These are phyloP conservation scores for Ctenopoma multispine DNA, from an alignment of 2,797 vertebrate species.

Conservation along the genomic window DNA sequence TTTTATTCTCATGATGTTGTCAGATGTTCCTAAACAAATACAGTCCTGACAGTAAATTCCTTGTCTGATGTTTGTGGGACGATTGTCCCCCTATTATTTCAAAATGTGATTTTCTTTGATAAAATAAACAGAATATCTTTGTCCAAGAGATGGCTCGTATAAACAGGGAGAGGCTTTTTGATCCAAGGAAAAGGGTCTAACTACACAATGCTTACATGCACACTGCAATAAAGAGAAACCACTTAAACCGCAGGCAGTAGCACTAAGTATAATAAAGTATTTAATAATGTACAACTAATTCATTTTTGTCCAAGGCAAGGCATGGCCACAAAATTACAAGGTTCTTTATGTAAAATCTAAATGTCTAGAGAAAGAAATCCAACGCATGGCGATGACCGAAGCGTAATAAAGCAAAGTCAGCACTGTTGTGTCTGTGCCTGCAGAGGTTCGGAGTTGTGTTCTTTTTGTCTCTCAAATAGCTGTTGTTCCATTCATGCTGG, in stretches of 20 bases:
- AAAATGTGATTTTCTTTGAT: constrained; percentile 9
- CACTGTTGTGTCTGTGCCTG: constrained; percentile 20
- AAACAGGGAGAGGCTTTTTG: constrained; percentile 27
- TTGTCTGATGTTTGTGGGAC: constrained; percentile 8
- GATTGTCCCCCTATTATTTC: too few relatives aligned
- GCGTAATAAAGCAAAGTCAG: constrained; percentile 23
- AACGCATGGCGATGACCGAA: constrained; percentile 15
- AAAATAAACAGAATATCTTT: constrained; percentile 16
- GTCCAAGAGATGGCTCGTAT: constrained; percentile 8
- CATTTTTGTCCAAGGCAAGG: constrained; percentile 58
- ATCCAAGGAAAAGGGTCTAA: constrained; percentile 55
- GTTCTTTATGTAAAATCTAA: constrained; percentile 37
- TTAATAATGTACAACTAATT: constrained; percentile 55
- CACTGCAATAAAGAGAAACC: constrained; percentile 48
- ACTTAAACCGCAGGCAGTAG: constrained; percentile 57
- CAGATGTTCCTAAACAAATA: constrained; percentile 6
- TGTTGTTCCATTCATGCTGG: constrained; percentile 65
- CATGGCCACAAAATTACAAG: constrained; percentile 53
- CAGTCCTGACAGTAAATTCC: not conserved
- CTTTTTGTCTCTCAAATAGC: constrained; percentile 78
- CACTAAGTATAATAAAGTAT: constrained; percentile 42
- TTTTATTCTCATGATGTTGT: too few relatives aligned
- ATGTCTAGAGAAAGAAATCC: constrained; percentile 24
- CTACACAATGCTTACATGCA: constrained; percentile 61
- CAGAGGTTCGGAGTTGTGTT: constrained; percentile 35